phyloP scores from a whole-genome alignment of 2,888 invertebrate genomes.

The Syrphus vitripennis region DNA sequence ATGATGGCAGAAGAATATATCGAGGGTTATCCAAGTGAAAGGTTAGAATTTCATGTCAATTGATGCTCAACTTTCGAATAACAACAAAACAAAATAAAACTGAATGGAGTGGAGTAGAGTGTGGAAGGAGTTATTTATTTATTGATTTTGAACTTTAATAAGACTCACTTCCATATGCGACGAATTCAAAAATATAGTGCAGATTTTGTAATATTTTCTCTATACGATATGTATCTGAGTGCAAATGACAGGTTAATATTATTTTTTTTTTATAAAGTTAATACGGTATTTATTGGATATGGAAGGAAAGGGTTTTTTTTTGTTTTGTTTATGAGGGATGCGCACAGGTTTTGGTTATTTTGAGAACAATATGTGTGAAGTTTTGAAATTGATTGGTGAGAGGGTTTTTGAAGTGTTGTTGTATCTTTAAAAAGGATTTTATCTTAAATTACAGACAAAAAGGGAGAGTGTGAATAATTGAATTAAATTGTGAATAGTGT shows the following conservation, averaged over 20 bases:
- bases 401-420: background rate
- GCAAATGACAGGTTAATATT: slow-evolving; percentile 62
- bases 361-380: background rate
- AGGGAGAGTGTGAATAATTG: background rate
- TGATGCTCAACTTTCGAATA: slow-evolving; percentile 52
- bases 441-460: background rate
- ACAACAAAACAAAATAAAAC: background rate
- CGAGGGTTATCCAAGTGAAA: slow-evolving; percentile 38
- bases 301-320: background rate
- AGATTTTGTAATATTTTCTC: slow-evolving; percentile 28
- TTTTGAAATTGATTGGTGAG: background rate
- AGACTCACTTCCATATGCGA: slow-evolving; percentile 69
- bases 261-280: background rate
- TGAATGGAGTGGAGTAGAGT: background rate
- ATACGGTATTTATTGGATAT: background rate
- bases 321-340: background rate
- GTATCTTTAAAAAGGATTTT: background rate
- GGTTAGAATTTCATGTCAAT: slow-evolving; percentile 71
- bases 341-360: background rate
- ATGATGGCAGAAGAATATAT: too few relatives aligned
- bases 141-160: slow-evolving; percentile 70
- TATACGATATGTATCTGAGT: slow-evolving; percentile 42
- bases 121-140: slow-evolving; percentile 60
- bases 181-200: slow-evolving; percentile 43
- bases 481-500: background rate